These are phyloP conservation scores for Tokudaia tokunoshimensis DNA, from an alignment of 2,797 vertebrate species.

Conservation along the genomic window DNA sequence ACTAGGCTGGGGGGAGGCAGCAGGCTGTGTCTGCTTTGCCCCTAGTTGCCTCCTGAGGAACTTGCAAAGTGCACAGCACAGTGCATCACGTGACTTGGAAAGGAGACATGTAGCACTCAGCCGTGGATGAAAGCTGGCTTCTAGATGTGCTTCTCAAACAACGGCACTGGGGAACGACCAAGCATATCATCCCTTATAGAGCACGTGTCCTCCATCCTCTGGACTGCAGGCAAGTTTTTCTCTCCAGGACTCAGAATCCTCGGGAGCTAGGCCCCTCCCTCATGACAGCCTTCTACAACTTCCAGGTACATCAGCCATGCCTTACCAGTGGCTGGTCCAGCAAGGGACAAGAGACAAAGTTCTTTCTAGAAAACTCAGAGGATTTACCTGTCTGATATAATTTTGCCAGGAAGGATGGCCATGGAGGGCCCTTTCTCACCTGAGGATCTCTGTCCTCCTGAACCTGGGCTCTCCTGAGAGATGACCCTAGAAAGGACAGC, in stretches of 20 bases:
- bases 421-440: background rate
- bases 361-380: background rate
- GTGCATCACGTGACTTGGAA: accelerated
- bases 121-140: background rate
- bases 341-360: background rate
- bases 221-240: background rate
- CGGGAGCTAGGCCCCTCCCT: background rate
- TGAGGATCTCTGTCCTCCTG: background rate
- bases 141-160: background rate
- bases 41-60: accelerated
- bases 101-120: accelerated
- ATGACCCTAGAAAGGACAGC: background rate
- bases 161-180: background rate
- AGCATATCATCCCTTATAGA: background rate
- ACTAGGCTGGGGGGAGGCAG: background rate
- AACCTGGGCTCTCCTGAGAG: background rate
- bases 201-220: background rate
- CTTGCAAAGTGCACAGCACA: background rate
- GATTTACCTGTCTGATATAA: background rate
- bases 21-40: background rate
- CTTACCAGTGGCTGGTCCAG: background rate
- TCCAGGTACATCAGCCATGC: too few relatives aligned
- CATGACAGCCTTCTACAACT: background rate
- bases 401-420: background rate
- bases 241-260: background rate